Base-by-base conservation (phyloP, 2,113 vertebrate species). In the Scolopax mira region DNA sequence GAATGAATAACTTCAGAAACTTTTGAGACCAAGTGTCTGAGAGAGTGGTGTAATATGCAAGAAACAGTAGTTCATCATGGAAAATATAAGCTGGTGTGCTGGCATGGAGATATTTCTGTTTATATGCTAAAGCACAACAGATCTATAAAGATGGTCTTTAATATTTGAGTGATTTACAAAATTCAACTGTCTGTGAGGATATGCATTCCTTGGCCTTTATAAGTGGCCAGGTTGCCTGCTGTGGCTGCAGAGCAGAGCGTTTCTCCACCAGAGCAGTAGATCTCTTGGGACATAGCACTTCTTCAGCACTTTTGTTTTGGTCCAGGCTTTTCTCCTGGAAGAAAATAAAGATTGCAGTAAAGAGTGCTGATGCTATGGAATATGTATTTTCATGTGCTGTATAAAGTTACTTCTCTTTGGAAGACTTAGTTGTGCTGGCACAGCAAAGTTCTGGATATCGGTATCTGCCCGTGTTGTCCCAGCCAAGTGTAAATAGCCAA, bases 21-120 rank as follows among this genome's bases (percentile, higher is more conserved):
- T 70, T 92, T 44, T 61, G 71, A 83, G 92, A 93, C 48, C 55
- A 67, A 23, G 72, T 51, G 17, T n/a, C 84, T 79, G 28, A 67
- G 49, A 60, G 46, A 52, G 41, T 46, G 72, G 78, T 24, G 58
- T 25, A 31, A 52, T 22, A 37, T 77, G 60, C 21, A 62, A 79
- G 87, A 52, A 78, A 33, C 30, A 39, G 37, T 5, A 55, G 22
- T 62, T 91, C 66, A 62, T 58, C 18, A 15, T 22, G 28, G 33
- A 16, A 87, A 58, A 85, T 61, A 42, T 10, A 35, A 82, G 61
- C 33, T 5, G 6, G 13, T 35, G 4, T 65, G 24, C 66, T 62
- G 55, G 67, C 25, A 73, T 57, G 65, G 48, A 90, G 33, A 54
- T 14, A 23, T 77, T 19, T 57, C 67, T 80, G 55, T 37, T 92